Percentiles rank a stretch among this genome's conserved stretches.
Evolutionary conservation across 2,797 vertebrate species (phyloP).

Genomic region (Malacoctenus gilli): DNA sequence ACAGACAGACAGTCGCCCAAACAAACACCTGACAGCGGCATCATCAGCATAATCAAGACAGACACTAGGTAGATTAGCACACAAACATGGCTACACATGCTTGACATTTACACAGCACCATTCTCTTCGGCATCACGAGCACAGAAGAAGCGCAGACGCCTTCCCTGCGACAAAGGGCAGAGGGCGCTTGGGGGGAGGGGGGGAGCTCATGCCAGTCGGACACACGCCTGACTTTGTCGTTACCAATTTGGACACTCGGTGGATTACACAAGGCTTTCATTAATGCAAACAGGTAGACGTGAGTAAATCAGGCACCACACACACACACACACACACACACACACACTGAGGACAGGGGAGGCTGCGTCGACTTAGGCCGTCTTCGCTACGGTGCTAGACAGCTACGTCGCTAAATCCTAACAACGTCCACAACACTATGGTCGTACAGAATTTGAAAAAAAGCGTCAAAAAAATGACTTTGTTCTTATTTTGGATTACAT

Average conservation of each 20-base stretch:
- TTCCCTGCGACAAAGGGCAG: conserved; percentile 38
- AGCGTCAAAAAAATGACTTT: conserved; percentile 74
- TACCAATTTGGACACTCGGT: conserved; percentile 62
- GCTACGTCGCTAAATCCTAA: conserved; percentile 23
- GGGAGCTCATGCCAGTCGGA: conserved; percentile 55
- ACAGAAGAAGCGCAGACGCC: conserved; percentile 27
- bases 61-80: conserved; percentile 77
- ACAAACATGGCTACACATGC: conserved; percentile 65
- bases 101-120: conserved; percentile 68
- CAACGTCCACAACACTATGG: conserved; percentile 80
- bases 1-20: conserved; percentile 66
- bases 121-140: conserved; percentile 42
- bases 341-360: conserved; percentile 25
- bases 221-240: conserved; percentile 66
- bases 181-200: conserved; percentile 61
- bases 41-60: conserved; percentile 77
- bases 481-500: conserved; percentile 73
- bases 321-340: conserved; percentile 22
- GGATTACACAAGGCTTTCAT: conserved; percentile 70
- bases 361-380: conserved; percentile 13
- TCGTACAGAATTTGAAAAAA: conserved; percentile 81
- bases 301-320: conserved; percentile 48
- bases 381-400: conserved; percentile 9
- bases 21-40: conserved; percentile 73
- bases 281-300: conserved; percentile 67